Percentiles rank a stretch among this genome's conserved stretches.
These are phyloP conservation scores for Amblyornis subalaris DNA, from an alignment of 2,113 vertebrate species.

Conservation along the genomic window DNA sequence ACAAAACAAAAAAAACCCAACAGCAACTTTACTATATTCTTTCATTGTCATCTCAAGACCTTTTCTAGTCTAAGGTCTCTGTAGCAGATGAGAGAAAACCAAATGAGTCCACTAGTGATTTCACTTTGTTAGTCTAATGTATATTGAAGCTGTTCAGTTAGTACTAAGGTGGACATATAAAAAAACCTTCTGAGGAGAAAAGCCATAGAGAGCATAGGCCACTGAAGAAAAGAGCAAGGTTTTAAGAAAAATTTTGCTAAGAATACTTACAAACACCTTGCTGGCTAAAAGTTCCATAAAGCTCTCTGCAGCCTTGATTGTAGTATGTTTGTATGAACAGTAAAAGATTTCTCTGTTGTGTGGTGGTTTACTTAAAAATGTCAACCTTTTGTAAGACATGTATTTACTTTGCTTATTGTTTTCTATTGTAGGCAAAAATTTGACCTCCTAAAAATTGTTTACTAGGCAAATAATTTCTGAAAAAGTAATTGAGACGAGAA, in stretches of 20 bases:
- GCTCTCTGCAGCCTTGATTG: background rate
- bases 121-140: background rate
- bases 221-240: background rate
- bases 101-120: background rate
- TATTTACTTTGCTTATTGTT: background rate
- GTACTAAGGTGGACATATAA: background rate
- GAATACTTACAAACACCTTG: background rate
- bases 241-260: background rate
- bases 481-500: background rate
- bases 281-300: background rate
- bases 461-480: background rate
- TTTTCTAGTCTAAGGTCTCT: background rate
- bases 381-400: background rate
- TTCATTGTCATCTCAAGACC: background rate
- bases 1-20: background rate
- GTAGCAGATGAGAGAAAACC: background rate
- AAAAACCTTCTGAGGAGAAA: background rate
- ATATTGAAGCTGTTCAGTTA: background rate
- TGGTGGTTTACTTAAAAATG: background rate
- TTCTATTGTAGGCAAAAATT: background rate
- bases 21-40: background rate
- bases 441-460: background rate
- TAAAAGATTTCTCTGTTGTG: background rate
- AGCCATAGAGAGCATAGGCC: background rate
- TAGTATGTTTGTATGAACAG: background rate